phyloP scores from a whole-genome alignment of 1,140 invertebrate species.

The Lordiphosa collinella region DNA sequence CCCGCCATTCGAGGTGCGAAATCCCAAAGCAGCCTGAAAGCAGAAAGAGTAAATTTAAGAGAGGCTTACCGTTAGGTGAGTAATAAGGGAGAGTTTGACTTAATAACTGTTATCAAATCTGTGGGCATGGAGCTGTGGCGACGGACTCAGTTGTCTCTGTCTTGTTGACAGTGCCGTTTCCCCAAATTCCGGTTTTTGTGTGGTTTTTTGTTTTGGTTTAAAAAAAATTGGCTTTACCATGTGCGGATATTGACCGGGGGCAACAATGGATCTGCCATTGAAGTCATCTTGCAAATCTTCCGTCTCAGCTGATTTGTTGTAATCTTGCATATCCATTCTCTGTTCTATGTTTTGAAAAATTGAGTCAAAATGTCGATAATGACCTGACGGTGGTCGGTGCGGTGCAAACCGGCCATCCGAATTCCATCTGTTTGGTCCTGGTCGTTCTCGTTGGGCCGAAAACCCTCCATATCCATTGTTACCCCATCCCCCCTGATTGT shows the following conservation, averaged over 20 bases:
- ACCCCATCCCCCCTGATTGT: background rate
- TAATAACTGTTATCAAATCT: conserved; percentile 23
- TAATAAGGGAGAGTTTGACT: background rate
- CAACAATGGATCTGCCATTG: conserved; percentile 55
- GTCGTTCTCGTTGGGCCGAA: background rate
- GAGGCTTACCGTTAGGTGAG: background rate
- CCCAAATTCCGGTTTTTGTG: conserved; percentile 40
- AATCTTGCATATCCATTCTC: conserved; percentile 20
- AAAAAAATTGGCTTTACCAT: conserved; percentile 35
- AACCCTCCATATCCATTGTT: background rate
- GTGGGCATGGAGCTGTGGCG: background rate
- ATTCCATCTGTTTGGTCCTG: conserved; percentile 37
- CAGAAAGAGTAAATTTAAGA: conserved; percentile 7
- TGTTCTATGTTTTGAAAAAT: conserved; percentile 39
- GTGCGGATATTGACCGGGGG: conserved; percentile 58
- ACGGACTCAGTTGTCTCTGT: conserved; percentile 20
- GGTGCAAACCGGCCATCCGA: conserved; percentile 14
- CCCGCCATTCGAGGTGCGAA: conserved; percentile 24
- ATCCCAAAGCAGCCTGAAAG: conserved; percentile 48
- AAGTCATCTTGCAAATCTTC: conserved; percentile 53
- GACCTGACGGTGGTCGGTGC: conserved; percentile 15
- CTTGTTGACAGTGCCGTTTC: conserved; percentile 11
- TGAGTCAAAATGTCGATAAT: conserved; percentile 33
- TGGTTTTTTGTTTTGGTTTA: conserved; percentile 13
- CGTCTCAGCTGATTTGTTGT: conserved; percentile 34